Evolutionary conservation across 92 coral and sea anemone genomes (phyloP).

Genomic region (Porites lobata): DNA sequence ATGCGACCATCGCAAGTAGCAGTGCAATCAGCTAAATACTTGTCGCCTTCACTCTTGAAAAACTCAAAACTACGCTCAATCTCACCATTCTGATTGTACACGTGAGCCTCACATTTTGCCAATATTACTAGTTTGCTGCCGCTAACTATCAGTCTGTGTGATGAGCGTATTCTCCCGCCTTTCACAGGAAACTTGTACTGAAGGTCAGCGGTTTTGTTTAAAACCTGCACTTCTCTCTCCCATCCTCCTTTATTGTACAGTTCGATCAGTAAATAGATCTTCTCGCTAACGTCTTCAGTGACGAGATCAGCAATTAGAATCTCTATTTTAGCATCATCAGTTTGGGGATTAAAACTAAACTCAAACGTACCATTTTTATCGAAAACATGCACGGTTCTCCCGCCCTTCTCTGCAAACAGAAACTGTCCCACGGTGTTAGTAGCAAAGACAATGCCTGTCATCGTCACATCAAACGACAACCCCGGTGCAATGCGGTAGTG

Average conservation of each 20-base stretch:
- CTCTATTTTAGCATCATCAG: not conserved
- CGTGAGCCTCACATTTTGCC: slow-evolving; percentile 22
- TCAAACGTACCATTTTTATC: slow-evolving; percentile 28
- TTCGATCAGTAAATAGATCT: slow-evolving; percentile 45
- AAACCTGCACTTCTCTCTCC: not conserved
- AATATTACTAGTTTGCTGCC: slow-evolving; percentile 35
- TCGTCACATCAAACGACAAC: slow-evolving; percentile 20
- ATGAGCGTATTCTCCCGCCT: not conserved
- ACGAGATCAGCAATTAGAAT: slow-evolving; percentile 25
- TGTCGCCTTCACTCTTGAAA: slow-evolving; percentile 1
- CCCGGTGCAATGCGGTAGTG: slow-evolving; percentile 2
- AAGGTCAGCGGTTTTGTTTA: slow-evolving; percentile 40
- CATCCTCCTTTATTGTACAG: not conserved
- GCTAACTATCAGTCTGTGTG: slow-evolving; percentile 44
- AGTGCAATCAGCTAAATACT: not conserved
- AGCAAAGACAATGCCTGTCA: too few relatives aligned
- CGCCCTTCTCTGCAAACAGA: slow-evolving; percentile 27
- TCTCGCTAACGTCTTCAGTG: slow-evolving; percentile 34
- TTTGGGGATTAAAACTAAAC: not conserved
- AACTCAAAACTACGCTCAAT: slow-evolving; percentile 31
- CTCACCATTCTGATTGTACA: slow-evolving; percentile 33
- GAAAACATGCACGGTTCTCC: slow-evolving; percentile 14
- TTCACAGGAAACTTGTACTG: slow-evolving; percentile 35
- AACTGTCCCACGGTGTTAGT: slow-evolving; percentile 36
- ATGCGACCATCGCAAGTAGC: slow-evolving; percentile 45